These are phyloP conservation scores for Malurus elegans DNA, from an alignment of 2,113 vertebrate species.

Conservation along the genomic window DNA sequence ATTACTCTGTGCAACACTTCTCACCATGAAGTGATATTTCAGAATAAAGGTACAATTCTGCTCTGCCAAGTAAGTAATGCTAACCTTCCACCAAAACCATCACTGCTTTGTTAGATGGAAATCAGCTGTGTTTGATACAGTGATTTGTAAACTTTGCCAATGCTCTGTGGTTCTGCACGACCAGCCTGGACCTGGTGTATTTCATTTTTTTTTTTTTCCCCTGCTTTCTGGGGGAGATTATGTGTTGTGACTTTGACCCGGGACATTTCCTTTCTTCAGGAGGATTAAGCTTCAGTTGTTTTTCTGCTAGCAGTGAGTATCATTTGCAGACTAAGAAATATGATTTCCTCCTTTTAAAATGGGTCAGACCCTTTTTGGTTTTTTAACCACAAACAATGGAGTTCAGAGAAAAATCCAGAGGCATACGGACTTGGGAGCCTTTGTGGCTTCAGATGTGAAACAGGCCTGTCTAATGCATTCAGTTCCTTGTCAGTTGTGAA, in stretches of 20 bases:
- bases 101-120: not conserved
- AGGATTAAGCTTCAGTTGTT: conserved; percentile 9
- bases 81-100: conserved; percentile 20
- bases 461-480: conserved; percentile 32
- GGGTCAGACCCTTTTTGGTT: conserved; percentile 25
- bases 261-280: not conserved
- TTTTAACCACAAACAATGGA: conserved; percentile 47
- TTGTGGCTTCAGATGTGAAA: conserved; percentile 55
- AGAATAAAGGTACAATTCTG: conserved; percentile 32
- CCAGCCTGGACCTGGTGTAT: not conserved
- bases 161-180: not conserved
- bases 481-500: conserved; percentile 52
- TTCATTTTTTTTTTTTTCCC: not conserved
- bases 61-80: not conserved
- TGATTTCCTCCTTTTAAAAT: conserved; percentile 55
- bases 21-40: conserved; percentile 2
- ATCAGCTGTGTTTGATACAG: conserved; percentile 17
- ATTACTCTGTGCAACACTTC: conserved; percentile 8
- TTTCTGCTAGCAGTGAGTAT: not conserved
- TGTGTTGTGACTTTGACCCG: conserved; percentile 12
- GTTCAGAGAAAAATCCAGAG: conserved; percentile 38
- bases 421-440: conserved; percentile 16
- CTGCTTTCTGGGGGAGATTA: not conserved
- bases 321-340: conserved; percentile 29
- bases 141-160: not conserved